Conservation (phyloP, 1,140 invertebrate genomes). For the Mycetomoellerius zeteki region DNA sequence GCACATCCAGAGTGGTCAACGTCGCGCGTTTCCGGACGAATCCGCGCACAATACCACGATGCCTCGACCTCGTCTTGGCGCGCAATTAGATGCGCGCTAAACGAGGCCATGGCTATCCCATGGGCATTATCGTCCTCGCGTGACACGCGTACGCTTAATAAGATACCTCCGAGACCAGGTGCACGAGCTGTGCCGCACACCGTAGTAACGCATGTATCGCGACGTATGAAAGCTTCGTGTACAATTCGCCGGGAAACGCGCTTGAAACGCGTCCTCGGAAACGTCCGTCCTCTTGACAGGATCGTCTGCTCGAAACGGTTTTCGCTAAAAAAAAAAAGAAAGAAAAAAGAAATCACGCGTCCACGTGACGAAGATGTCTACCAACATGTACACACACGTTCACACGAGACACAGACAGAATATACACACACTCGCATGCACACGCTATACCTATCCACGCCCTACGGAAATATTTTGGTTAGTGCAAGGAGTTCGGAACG, state of each 20-base stretch:
- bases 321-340: background rate
- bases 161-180: slow-evolving; percentile 38
- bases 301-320: slow-evolving; percentile 19
- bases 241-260: slow-evolving; percentile 20
- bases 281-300: background rate
- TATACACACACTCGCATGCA: slow-evolving; percentile 25
- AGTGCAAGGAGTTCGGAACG: slow-evolving; percentile 87
- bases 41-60: slow-evolving; percentile 29
- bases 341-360: slow-evolving; percentile 15
- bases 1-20: slow-evolving; percentile 42
- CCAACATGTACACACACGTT: background rate
- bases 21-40: slow-evolving; percentile 30
- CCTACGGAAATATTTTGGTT: slow-evolving; percentile 82
- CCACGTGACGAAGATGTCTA: slow-evolving; percentile 33
- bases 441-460: slow-evolving; percentile 59
- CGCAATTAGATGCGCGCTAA: slow-evolving; percentile 13
- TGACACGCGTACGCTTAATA: slow-evolving; percentile 38
- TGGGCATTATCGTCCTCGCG: slow-evolving; percentile 44
- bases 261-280: background rate
- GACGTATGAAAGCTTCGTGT: slow-evolving; percentile 41
- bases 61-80: slow-evolving; percentile 42
- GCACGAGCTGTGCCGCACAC: slow-evolving; percentile 2
- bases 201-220: slow-evolving; percentile 12
- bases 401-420: slow-evolving; percentile 16
- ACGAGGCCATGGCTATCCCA: slow-evolving; percentile 43